A percentile compares a stretch with the other conserved stretches of the same genome.
These are phyloP conservation scores for Drosophila rufa DNA, from an alignment of 1,140 invertebrate species.

Conservation along the genomic window DNA sequence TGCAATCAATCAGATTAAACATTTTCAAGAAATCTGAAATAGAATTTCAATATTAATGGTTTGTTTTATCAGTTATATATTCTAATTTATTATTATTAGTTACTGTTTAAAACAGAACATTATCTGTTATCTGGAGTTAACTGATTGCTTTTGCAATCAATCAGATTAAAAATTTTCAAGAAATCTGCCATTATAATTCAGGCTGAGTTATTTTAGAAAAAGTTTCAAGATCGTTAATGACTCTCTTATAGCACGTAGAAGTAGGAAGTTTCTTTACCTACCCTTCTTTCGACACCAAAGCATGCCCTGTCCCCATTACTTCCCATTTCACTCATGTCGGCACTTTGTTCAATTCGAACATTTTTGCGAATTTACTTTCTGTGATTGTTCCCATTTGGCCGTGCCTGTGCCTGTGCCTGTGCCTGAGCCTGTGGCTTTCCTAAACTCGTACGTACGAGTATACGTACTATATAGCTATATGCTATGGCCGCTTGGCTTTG, in stretches of 20 bases:
- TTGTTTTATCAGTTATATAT: no score
- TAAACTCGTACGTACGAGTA: constrained; percentile 11
- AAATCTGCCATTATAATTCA: no score
- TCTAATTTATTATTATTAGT: background rate
- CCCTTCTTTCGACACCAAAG: background rate
- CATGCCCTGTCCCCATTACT: constrained; percentile 3
- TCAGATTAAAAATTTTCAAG: no score
- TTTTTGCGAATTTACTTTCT: constrained; percentile 51
- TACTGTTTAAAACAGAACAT: background rate
- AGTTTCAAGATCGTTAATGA: background rate
- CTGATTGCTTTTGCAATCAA: background rate
- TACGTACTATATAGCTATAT: constrained; percentile 22
- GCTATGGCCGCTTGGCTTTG: constrained; percentile 37
- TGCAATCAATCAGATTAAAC: no score
- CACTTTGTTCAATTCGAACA: constrained; percentile 34
- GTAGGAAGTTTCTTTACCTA: background rate
- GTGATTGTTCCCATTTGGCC: constrained; percentile 45
- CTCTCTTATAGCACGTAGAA: background rate
- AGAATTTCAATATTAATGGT: no score
- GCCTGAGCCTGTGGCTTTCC: constrained; percentile 17
- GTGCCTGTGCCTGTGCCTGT: no score
- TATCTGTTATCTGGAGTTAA: background rate
- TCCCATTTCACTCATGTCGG: constrained; percentile 26
- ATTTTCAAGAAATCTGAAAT: no score
- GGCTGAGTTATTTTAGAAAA: no score